Evolutionary conservation across 2,797 vertebrate species (phyloP).

Genomic region (Aselliscus stoliczkanus): DNA sequence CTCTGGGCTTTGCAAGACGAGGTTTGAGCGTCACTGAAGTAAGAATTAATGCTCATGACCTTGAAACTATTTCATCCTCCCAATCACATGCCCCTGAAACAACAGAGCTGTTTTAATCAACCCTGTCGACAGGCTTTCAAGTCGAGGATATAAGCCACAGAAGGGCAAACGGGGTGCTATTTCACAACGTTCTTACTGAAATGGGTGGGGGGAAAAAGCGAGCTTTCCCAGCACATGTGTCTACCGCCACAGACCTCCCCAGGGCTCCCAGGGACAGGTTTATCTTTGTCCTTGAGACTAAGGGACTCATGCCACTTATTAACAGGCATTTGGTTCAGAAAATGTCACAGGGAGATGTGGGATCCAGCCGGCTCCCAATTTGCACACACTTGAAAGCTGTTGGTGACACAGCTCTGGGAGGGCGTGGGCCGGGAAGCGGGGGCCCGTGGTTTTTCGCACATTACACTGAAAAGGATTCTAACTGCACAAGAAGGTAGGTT

Average conservation of each 20-base stretch:
- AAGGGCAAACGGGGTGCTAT: not conserved
- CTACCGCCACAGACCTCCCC: conserved; percentile 16
- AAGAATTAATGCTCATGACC: conserved; percentile 56
- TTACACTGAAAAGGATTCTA: conserved; percentile 42
- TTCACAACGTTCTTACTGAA: conserved; percentile 12
- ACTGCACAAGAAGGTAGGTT: conserved; percentile 32
- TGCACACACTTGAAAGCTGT: conserved; percentile 59
- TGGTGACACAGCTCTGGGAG: conserved; percentile 38
- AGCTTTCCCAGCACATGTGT: conserved; percentile 35
- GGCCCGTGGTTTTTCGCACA: conserved; percentile 41
- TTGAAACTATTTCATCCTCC: conserved; percentile 49
- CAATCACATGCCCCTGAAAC: conserved; percentile 15
- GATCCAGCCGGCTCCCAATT: conserved; percentile 2
- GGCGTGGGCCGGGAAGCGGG: conserved; percentile 28
- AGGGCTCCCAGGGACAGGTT: not conserved
- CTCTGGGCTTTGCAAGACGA: conserved; percentile 41
- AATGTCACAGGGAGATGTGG: conserved; percentile 21
- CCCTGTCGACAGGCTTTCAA: not conserved
- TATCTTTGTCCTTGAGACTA: conserved; percentile 22
- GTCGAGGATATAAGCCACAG: not conserved
- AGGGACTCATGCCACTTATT: conserved; percentile 46
- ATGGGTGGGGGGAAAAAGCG: not conserved
- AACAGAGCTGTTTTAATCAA: not conserved
- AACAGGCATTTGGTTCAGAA: conserved; percentile 35
- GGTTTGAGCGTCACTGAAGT: conserved; percentile 30